Conservation (phyloP, 1,140 invertebrate species). For the Contarinia nasturtii region DNA sequence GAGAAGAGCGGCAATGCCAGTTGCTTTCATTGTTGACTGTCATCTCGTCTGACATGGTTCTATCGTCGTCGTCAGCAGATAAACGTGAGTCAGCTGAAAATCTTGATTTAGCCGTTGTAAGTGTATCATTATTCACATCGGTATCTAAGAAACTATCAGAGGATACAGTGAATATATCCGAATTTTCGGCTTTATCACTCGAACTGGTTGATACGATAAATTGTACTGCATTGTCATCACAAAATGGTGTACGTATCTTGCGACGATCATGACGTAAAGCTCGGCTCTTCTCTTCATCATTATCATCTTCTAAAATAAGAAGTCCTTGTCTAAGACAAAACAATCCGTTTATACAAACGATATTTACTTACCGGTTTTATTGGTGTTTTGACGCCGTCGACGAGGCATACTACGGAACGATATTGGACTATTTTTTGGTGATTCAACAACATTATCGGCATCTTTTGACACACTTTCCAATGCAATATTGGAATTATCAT, state of each 20-base stretch:
- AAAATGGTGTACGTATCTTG: no score
- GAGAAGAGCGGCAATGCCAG: background rate
- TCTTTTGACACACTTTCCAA: conserved; percentile 7
- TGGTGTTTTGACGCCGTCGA: conserved; percentile 9
- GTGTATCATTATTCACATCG: conserved; percentile 4
- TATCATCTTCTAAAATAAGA: conserved; percentile 7
- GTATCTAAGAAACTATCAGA: conserved; percentile 19
- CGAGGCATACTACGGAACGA: conserved; percentile 10
- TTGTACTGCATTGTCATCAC: no score
- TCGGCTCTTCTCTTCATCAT: conserved; percentile 9
- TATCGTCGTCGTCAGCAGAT: background rate
- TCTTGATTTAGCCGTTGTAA: background rate
- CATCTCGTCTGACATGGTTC: background rate
- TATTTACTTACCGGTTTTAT: no score
- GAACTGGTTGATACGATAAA: conserved; percentile 10
- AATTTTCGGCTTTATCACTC: conserved; percentile 20
- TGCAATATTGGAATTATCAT: conserved; percentile 3
- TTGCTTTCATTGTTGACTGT: background rate
- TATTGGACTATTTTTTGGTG: conserved; percentile 11
- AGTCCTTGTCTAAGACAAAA: conserved; percentile 14
- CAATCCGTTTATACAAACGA: conserved; percentile 13
- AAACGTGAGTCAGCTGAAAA: background rate
- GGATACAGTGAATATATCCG: conserved; percentile 21
- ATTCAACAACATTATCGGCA: conserved; percentile 7
- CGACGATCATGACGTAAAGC: background rate